These are phyloP conservation scores for Peromyscus nudipes DNA, from an alignment of 2,797 vertebrate species.

Conservation along the genomic window DNA sequence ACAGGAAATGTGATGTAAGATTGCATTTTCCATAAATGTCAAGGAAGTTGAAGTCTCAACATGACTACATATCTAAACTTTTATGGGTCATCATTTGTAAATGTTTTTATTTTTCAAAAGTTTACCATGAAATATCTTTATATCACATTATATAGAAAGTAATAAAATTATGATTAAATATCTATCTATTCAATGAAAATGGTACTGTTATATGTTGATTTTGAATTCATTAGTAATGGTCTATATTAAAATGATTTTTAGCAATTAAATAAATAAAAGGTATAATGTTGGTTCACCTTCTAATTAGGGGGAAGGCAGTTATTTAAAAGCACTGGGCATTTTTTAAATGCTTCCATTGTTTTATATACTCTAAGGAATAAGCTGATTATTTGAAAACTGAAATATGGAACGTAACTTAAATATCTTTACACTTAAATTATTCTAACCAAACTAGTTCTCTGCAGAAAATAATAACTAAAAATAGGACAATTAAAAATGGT, in stretches of 20 bases:
- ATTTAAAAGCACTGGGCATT: neutral
- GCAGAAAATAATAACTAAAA: conserved; percentile 55
- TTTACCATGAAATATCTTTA: neutral
- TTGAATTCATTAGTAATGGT: neutral
- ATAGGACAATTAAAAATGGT: conserved; percentile 39
- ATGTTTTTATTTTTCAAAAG: neutral
- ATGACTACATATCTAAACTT: neutral
- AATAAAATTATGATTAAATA: neutral
- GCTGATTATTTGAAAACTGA: conserved; percentile 27
- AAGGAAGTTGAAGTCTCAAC: neutral
- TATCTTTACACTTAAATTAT: conserved; percentile 33
- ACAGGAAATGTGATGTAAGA: neutral
- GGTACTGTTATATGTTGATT: neutral
- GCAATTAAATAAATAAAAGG: conserved; percentile 17
- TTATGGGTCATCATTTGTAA: neutral
- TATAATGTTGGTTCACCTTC: neutral
- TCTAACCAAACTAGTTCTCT: conserved; percentile 38
- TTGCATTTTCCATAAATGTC: neutral
- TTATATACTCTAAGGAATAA: conserved; percentile 8
- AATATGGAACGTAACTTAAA: conserved; percentile 18
- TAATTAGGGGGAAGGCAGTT: neutral
- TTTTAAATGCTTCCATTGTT: neutral
- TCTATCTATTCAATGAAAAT: neutral
- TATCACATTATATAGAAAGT: neutral
- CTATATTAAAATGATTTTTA: conserved; percentile 10